A percentile compares a stretch with the other conserved stretches of the same genome.
These are phyloP conservation scores for Blastobasis adustella DNA, from an alignment of 2,888 invertebrate genomes.

Conservation along the genomic window DNA sequence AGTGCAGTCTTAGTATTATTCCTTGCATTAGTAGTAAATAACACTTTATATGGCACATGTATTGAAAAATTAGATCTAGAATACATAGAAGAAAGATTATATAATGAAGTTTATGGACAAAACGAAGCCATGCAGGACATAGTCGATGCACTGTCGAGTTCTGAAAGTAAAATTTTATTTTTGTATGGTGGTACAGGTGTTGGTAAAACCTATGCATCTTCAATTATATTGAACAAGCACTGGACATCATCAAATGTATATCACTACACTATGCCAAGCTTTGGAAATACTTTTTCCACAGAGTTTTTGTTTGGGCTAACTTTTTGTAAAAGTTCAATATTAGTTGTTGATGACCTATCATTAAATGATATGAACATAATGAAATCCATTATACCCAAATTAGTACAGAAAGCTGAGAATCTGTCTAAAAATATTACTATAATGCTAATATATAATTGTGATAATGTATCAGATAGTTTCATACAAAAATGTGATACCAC, in stretches of 20 bases:
- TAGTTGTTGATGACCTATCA: conserved; percentile 55
- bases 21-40: conserved; percentile 30
- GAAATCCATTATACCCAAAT: conserved; percentile 28
- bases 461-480: conserved; percentile 27
- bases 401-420: conserved; percentile 42
- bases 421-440: conserved; percentile 44
- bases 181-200: conserved; percentile 64
- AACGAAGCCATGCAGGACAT: conserved; percentile 33
- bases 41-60: conserved; percentile 37
- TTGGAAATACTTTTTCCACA: conserved; percentile 38
- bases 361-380: conserved; percentile 29
- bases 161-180: conserved; percentile 40
- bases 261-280: conserved; percentile 59
- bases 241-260: conserved; percentile 49
- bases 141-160: conserved; percentile 29
- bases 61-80: conserved; percentile 30
- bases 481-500: conserved; percentile 12
- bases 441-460: conserved; percentile 55
- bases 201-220: conserved; percentile 56
- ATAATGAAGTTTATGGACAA: conserved; percentile 49
- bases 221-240: conserved; percentile 39
- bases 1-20: conserved; percentile 21
- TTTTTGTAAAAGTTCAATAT: conserved; percentile 41
- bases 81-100: conserved; percentile 27
- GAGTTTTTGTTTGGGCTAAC: conserved; percentile 48